Base-by-base conservation (phyloP, 64 coral and sea anemone species). In the Montipora capricornis region DNA sequence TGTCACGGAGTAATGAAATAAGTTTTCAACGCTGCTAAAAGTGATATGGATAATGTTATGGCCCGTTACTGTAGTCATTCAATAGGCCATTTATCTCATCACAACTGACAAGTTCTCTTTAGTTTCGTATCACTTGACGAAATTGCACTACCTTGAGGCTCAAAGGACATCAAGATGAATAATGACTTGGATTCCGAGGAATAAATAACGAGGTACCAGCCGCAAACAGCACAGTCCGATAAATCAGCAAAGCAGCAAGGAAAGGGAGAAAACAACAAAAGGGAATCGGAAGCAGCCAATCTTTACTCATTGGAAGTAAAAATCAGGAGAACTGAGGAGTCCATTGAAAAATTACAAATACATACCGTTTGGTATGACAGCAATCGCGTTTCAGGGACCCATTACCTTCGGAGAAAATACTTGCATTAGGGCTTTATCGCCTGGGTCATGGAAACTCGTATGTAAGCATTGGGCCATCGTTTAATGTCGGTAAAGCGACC, bases 401-500 rank as follows among this genome's bases (percentile, higher is more conserved):
- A 0, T 77, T 2, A 46, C 75, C 7, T 14, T 7, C 44, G 5
- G 44, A 45, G 24, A 44, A 77, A 49, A 77, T 9, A 3, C 68
- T 73, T 13, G 68, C 68, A 8, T 73, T 73, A 17, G 68, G 68
- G 14, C 68, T 73, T 17, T 73, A 73, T 73, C 16, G 68, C 68
- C 8, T 73, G 68, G 1, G 68, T 73, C 68, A 73, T 73, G 68
- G 68, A 17, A 73, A 73, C 68, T 73, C 68, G 5, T 73, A 73
- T 73, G 68, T 73, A 73, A 73, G n/a, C 73, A 75, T 75, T 75
- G 73, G 73, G 11, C 73, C 73, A 11, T 75, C 37, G 4, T 75
- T 75, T 29, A 75, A 75, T 75, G 73, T 75, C 24, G 73, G 73
- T 5, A 75, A 75, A 29, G 73, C 73, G 12, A 75, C 73, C 16